These are phyloP conservation scores for Atta colombica DNA, from an alignment of 1,140 invertebrate genomes.

Conservation along the genomic window DNA sequence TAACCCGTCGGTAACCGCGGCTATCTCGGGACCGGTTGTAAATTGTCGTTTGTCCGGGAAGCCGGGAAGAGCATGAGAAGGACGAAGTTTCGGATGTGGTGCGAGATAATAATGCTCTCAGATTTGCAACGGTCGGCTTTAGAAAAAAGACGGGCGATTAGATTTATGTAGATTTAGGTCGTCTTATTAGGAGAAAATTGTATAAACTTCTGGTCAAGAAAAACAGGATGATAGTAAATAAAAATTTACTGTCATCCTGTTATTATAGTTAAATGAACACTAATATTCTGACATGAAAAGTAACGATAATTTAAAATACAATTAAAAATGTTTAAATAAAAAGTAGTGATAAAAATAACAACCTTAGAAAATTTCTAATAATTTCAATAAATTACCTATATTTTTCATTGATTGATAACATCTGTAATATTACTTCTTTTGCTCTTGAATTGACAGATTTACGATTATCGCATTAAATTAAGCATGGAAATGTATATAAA, in stretches of 20 bases:
- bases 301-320: neutral
- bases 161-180: slow-evolving; percentile 21
- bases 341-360: neutral
- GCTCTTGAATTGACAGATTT: no score
- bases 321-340: neutral
- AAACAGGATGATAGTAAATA: neutral
- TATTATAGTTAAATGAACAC: neutral
- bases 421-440: neutral
- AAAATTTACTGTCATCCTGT: no score
- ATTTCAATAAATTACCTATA: neutral
- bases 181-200: neutral
- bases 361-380: neutral
- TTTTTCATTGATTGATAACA: neutral
- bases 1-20: slow-evolving; percentile 70
- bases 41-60: slow-evolving; percentile 48
- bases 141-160: neutral
- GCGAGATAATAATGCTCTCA: slow-evolving; percentile 54
- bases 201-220: neutral
- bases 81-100: slow-evolving; percentile 43
- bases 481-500: neutral
- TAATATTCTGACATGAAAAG: neutral
- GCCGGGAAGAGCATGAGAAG: slow-evolving; percentile 23
- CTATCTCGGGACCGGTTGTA: slow-evolving; percentile 60
- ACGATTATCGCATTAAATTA: neutral
- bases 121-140: slow-evolving; percentile 32